Percentiles rank a stretch among this genome's conserved stretches.
These are phyloP conservation scores for Alloplasta piceator DNA, from an alignment of 2,888 invertebrate species.

Conservation along the genomic window DNA sequence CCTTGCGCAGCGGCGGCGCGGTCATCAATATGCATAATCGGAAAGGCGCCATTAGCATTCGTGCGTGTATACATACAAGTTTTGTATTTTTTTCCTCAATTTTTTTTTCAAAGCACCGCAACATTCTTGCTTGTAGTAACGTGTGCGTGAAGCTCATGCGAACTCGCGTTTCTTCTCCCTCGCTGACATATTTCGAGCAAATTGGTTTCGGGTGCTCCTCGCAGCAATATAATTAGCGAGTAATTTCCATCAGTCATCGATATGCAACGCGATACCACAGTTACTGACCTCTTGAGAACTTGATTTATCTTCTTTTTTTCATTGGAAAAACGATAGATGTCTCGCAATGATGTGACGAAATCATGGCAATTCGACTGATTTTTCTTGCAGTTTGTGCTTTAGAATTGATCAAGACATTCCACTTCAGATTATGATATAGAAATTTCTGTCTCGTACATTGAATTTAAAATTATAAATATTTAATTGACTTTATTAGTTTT, in stretches of 20 bases:
- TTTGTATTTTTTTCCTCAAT: too few species aligned
- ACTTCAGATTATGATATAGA: too few species aligned
- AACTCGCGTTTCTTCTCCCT: slow-evolving; percentile 25
- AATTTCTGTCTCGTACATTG: too few species aligned
- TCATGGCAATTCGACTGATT: too few species aligned
- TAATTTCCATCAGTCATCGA: slow-evolving; percentile 73
- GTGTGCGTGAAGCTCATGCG: slow-evolving; percentile 9
- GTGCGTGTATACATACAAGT: slow-evolving; percentile 56
- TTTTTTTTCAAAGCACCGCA: slow-evolving; percentile 48
- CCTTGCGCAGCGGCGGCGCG: slow-evolving; percentile 66
- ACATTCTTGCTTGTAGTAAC: slow-evolving; percentile 32
- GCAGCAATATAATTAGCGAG: slow-evolving; percentile 74
- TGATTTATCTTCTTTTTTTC: too few species aligned
- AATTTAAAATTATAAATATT: too few species aligned
- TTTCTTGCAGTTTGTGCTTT: too few species aligned
- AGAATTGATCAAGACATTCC: not conserved
- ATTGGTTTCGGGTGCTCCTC: not conserved
- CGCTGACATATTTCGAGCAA: slow-evolving; percentile 51
- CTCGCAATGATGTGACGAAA: too few species aligned
- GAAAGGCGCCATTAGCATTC: slow-evolving; percentile 74
- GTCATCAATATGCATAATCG: slow-evolving; percentile 78
- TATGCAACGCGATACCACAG: slow-evolving; percentile 52
- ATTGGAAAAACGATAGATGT: too few species aligned
- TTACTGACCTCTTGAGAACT: slow-evolving; percentile 40
- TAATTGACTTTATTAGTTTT: too few species aligned